These are phyloP conservation scores for Rhagonycha lutea DNA, from an alignment of 2,888 invertebrate species.

Conservation along the genomic window DNA sequence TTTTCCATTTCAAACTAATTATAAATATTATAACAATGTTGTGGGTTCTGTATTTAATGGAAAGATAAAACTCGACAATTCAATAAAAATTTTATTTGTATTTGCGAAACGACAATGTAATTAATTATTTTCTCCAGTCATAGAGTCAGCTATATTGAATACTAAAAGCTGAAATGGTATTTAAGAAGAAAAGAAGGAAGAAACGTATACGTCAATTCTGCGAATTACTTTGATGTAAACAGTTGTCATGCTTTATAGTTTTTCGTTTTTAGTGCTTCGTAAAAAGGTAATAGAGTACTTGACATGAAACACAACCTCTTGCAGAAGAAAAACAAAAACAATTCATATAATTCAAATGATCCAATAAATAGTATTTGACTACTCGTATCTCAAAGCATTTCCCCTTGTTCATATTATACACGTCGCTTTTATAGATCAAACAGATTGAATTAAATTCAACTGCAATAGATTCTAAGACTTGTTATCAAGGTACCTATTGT, in stretches of 20 bases:
- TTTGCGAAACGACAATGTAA: not conserved
- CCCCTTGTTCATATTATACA: constrained; percentile 21
- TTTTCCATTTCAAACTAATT: not conserved
- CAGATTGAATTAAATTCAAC: constrained; percentile 28
- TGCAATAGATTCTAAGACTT: constrained; percentile 20
- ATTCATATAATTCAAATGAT: constrained; percentile 23
- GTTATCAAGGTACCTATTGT: constrained; percentile 14
- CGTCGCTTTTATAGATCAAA: constrained; percentile 25
- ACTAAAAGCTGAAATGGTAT: not conserved
- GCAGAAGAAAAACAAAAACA: constrained; percentile 20
- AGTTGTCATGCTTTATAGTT: not conserved
- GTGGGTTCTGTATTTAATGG: not conserved
- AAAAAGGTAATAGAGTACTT: constrained; percentile 23
- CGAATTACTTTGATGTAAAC: not conserved
- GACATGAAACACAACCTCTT: constrained; percentile 15
- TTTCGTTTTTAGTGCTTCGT: not conserved
- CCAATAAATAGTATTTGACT: constrained; percentile 31
- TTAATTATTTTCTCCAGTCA: not conserved
- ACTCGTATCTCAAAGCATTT: constrained; percentile 24
- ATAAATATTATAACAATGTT: not conserved
- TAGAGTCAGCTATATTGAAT: not conserved
- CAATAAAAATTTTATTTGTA: not conserved
- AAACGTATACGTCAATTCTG: not conserved
- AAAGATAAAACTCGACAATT: not conserved
- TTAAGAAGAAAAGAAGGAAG: not conserved